These are phyloP conservation scores for Patiria pectinifera DNA, from an alignment of 53 echinoderm and acorn worm genomes.

Conservation along the genomic window DNA sequence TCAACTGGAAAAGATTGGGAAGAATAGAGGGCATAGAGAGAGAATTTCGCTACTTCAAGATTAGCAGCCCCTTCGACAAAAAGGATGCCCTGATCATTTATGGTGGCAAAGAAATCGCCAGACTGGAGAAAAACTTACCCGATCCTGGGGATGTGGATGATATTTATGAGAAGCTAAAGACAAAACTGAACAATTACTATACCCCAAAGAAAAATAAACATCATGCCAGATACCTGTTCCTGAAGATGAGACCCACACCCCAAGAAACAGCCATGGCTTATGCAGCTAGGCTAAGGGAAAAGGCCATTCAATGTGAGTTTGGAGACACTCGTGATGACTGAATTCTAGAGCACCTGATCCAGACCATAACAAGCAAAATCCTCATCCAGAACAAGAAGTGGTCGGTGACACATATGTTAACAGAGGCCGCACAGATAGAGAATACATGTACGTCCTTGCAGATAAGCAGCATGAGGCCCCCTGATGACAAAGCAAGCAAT, in stretches of 20 bases:
- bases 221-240: slow-evolving; percentile 62
- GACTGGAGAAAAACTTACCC: slow-evolving; percentile 51
- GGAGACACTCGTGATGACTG: slow-evolving; percentile 52
- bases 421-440: slow-evolving; percentile 47
- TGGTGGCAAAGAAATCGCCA: slow-evolving; percentile 65
- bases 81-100: slow-evolving; percentile 72
- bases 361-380: slow-evolving; percentile 39
- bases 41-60: slow-evolving; percentile 60
- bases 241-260: slow-evolving; percentile 25
- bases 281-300: slow-evolving; percentile 63
- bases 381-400: slow-evolving; percentile 46
- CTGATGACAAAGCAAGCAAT: neutral
- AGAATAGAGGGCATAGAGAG: slow-evolving; percentile 65
- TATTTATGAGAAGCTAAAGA: slow-evolving; percentile 45
- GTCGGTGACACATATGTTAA: slow-evolving; percentile 35
- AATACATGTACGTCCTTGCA: neutral
- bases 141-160: slow-evolving; percentile 46
- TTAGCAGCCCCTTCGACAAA: slow-evolving; percentile 24
- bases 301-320: slow-evolving; percentile 67
- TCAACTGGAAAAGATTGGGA: slow-evolving; percentile 58
- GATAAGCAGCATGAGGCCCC: slow-evolving; percentile 13
- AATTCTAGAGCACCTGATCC: slow-evolving; percentile 67
- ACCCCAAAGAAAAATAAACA: slow-evolving; percentile 66
- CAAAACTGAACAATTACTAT: slow-evolving; percentile 58
- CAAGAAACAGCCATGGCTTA: slow-evolving; percentile 45